These are phyloP conservation scores for Cantharis flavilabris DNA, from an alignment of 2,888 invertebrate species.

Conservation along the genomic window DNA sequence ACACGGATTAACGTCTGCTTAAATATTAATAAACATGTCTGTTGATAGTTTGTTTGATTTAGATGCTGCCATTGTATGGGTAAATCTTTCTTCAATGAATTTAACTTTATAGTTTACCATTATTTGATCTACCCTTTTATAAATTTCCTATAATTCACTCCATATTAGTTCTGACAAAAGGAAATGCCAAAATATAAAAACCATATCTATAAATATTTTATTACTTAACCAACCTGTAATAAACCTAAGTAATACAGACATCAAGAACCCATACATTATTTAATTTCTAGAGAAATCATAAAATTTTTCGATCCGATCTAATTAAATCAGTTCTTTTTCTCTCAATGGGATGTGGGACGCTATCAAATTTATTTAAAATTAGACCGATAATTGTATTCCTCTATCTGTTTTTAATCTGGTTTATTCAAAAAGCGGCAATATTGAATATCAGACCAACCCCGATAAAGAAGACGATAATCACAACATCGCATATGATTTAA, in stretches of 20 bases:
- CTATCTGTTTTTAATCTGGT: slow-evolving; percentile 2
- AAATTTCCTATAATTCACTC: not conserved
- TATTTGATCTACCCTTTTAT: not conserved
- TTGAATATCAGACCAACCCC: slow-evolving; percentile 30
- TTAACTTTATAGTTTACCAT: not conserved
- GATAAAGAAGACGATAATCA: slow-evolving; percentile 34
- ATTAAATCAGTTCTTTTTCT: not conserved
- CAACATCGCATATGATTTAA: slow-evolving; percentile 28
- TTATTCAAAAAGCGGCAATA: slow-evolving; percentile 13
- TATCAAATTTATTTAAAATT: not conserved
- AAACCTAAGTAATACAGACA: not conserved
- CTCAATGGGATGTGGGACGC: not conserved
- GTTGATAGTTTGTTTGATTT: slow-evolving; percentile 38
- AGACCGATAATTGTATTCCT: not conserved
- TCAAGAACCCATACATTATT: not conserved
- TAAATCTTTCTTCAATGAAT: slow-evolving; percentile 8
- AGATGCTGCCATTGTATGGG: slow-evolving; percentile 25
- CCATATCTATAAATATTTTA: not conserved
- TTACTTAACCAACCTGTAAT: not conserved
- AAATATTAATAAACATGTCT: slow-evolving; percentile 40
- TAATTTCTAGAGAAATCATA: not conserved
- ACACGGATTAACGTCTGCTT: slow-evolving; percentile 36
- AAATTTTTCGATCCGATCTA: not conserved
- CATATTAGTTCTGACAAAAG: not conserved
- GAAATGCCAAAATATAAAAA: not conserved